Evolutionary conservation across 2,888 invertebrate genomes (phyloP), one percentile per base, ranked within the genome.

Genomic region (Conomelus anceps): DNA sequence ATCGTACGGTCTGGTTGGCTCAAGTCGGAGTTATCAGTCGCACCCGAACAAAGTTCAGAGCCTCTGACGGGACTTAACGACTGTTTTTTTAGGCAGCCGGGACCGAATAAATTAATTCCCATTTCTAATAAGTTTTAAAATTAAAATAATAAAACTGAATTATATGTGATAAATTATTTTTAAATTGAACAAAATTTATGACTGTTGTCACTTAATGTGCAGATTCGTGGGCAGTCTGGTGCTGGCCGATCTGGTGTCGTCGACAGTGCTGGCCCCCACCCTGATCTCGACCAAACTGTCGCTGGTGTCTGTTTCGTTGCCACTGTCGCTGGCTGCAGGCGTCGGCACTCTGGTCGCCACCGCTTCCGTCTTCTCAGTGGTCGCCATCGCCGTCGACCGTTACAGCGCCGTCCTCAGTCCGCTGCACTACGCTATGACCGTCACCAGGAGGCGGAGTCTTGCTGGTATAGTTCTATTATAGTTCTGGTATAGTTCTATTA

Each of bases 171-270:
- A n/a, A 17, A 7, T 13, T 85, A 22, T 85, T 85, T 13, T 22
- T 11, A 85, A 85, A 0, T 9, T 22, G 22, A n/a, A 17, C 13
- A 41, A n/a, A 17, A 41, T 41, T 41, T 13, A 17, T n/a, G n/a
- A n/a, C n/a, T 1, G 22, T 85, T 85, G 7, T 22, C n/a, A 9
- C n/a, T 85, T 23, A 22, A 1, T n/a, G 24, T 26, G 87, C 92
- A 93, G 94, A 91, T 94, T 94, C 92, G 94, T 94, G 22, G 92
- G 94, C 89, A 94, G 94, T 91, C 92, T 94, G 91, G 94, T 94
- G 22, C 92, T 94, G 34, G 94, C 94, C 89, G 94, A 94, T 92
- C 92, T 94, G 41, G 91, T 94, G 84, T 93, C 94, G 87, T 93
- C 94, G 0, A 90, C 93, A 23, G 92, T 94, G 24, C 93, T 94